phyloP scores from a whole-genome alignment of 2,113 vertebrate species.

The Pedionomus torquatus region DNA sequence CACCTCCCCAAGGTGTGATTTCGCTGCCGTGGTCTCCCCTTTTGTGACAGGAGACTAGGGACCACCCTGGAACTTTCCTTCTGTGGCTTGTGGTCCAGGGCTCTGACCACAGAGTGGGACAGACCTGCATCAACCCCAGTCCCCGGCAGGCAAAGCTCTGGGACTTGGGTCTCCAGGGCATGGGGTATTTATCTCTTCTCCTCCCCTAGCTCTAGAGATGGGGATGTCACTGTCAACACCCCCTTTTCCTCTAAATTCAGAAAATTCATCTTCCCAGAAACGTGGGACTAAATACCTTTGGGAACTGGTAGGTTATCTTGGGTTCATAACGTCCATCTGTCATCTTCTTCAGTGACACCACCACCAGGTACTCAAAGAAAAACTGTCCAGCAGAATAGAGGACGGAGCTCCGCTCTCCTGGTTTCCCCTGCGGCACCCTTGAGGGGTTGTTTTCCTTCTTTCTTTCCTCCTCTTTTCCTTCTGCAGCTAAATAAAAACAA shows the following conservation, averaged over 20 bases:
- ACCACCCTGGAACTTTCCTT: neutral
- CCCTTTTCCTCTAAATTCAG: neutral
- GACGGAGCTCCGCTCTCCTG: slow-evolving; percentile 41
- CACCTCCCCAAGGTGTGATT: neutral
- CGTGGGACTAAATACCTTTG: slow-evolving; percentile 82
- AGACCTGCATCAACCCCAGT: neutral
- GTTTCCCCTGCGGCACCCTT: neutral
- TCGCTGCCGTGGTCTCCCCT: neutral
- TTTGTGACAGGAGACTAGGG: neutral
- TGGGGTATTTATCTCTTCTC: neutral
- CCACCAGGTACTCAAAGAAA: slow-evolving; percentile 96
- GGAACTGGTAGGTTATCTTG: slow-evolving; percentile 93
- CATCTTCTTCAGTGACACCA: slow-evolving; percentile 86
- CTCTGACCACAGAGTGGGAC: neutral
- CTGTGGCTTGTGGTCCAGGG: neutral
- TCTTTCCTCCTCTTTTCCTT: neutral
- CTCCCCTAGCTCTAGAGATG: neutral
- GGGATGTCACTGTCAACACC: neutral
- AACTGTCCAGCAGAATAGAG: slow-evolving; percentile 82
- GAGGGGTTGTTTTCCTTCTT: neutral
- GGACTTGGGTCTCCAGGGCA: neutral
- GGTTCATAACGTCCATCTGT: slow-evolving; percentile 81
- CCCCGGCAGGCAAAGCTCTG: neutral
- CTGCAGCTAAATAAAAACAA: slow-evolving; percentile 61
- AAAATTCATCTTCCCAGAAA: neutral